Base-by-base conservation (phyloP, 2,797 vertebrate genomes). In the Chaenodraco wilsoni region DNA sequence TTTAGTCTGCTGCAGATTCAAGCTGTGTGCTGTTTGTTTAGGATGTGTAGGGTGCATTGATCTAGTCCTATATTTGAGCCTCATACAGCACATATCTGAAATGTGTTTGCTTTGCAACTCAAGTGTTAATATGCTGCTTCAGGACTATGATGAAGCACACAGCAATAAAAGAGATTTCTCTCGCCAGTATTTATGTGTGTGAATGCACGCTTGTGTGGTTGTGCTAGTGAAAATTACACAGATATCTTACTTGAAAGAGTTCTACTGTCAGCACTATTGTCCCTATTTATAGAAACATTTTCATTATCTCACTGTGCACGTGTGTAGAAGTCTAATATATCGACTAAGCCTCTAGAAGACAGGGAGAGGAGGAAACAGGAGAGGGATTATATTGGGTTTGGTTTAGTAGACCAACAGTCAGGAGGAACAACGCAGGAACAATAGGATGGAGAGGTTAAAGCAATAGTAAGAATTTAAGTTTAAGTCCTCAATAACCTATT, bases 261-360 rank as follows among this genome's bases (percentile, higher is more conserved):
- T 88, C 90, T 72, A 81, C 87, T 90, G 89, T 95, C 93, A 94
- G 93, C 94, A 93, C 79, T 87, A 88, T 92, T 90, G 85, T 86
- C 82, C 79, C 93, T 95, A 94, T 95, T 93, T 95, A 94, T 95
- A 94, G 93, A 90, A 87, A 86, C 87, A 92, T 95, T 93, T 94
- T 92, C 93, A 93, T 94, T 94, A 94, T 94, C 93, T 92, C 68
- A 72, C 87, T 51, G 71, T 13, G 77, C 85, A 86, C 78, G 82
- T 84, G 88, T 84, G 87, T 78, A 17, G 87, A 87, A 80, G 88
- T 87, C 75, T 72, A 88, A 84, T 81, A 57, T 91, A 93, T 90
- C 75, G 91, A 93, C 92, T 86, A 69, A 83, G 79, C 85, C 82
- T 65, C 68, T 27, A 83, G 63, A 84, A 89, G 89, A 88, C 74